Evolutionary conservation across 2,888 invertebrate genomes (phyloP), one percentile per base, ranked within the genome.

Genomic region (Thymelicus acteon): DNA sequence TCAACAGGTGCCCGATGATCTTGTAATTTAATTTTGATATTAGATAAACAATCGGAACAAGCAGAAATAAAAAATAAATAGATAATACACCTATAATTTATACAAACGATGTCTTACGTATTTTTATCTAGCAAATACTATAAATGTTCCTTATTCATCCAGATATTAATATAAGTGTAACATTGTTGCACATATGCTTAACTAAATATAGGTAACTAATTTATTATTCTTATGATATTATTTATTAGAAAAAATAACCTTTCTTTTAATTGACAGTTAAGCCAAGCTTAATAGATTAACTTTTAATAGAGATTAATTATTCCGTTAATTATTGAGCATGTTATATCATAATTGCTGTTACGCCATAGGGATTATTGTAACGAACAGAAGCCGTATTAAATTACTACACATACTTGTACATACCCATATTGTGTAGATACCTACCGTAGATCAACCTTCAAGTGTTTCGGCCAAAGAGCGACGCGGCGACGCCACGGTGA

Each of bases 1-100:
- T 87, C 87, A 87, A 87, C 89, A 89, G 89, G 88, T 89, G 89
- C 82, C 80, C 74, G 76, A 74, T 70, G 72, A 74, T 76, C 70
- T 72, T 75, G 72, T 74, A 71, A 76, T 75, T 77, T 76, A 75
- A 76, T 75, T 76, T 75, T 72, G 66, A 61, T 72, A 72, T 71
- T 65, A 71, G 64, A 71, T 71, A 71, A 71, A 71, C 70, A 60
- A 71, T 71, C 60, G 65, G 19, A 71, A 71, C 64, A 64, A 64
- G 48, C 57, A 62, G n/a, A 13, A 54, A 4, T 68, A 31, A 44
- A 57, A 31, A 62, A 39, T 37, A 47, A 10, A 44, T 40, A 40
- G 39, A 44, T 10, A 24, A 24, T 24, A 24, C 3, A 44, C 10
- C 2, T 8, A 44, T 3, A 44, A 44, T 44, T 44, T 10, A 44